Evolutionary conservation across 2,797 vertebrate species (phyloP).

Genomic region (Cryptoblepharus egeriae): DNA sequence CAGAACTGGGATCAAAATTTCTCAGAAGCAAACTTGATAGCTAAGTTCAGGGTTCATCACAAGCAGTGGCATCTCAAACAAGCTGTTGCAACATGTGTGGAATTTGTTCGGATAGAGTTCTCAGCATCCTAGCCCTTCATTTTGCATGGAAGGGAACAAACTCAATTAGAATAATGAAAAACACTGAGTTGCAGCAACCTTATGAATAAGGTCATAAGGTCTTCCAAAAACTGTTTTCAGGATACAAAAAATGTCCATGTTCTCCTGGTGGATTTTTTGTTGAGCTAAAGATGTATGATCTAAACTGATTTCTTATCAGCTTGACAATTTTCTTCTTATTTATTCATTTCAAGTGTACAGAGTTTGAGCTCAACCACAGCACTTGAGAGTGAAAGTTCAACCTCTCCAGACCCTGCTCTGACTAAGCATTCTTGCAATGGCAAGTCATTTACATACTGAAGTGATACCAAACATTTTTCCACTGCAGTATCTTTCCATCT

Average conservation of each 20-base stretch:
- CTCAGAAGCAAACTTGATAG: no score
- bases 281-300: constrained; percentile 47
- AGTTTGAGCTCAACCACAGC: constrained; percentile 40
- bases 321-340: not conserved
- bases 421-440: constrained; percentile 45
- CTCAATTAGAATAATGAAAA: constrained; percentile 13
- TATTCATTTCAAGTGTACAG: constrained; percentile 39
- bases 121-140: not conserved
- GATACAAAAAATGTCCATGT: constrained; percentile 40
- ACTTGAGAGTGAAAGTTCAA: constrained; percentile 10
- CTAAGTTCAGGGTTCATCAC: no score
- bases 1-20: no score
- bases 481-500: constrained; percentile 49
- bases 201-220: constrained; percentile 1
- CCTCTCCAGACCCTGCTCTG: not conserved
- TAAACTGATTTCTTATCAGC: constrained; percentile 46
- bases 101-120: no score
- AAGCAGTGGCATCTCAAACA: no score
- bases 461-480: constrained; percentile 22
- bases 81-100: no score
- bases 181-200: not conserved
- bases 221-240: constrained; percentile 20
- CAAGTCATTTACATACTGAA: constrained; percentile 45
- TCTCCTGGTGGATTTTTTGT: constrained; percentile 54
- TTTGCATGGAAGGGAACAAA: not conserved